These are phyloP conservation scores for Dendropsophus ebraccatus DNA, from an alignment of 2,113 vertebrate genomes.

Conservation along the genomic window DNA sequence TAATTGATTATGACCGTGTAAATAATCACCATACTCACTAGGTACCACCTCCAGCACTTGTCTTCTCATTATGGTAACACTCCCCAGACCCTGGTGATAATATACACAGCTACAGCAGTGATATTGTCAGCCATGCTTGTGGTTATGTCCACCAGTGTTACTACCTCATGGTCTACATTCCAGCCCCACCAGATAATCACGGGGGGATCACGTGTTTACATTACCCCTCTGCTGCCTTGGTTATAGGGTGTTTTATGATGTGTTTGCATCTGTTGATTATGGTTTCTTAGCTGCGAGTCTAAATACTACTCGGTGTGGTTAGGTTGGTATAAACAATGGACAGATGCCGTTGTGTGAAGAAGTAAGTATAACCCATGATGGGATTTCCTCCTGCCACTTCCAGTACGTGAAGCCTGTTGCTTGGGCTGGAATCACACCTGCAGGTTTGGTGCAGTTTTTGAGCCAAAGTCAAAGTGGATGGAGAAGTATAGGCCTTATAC, in stretches of 20 bases:
- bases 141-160: not conserved
- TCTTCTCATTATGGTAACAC: too few relatives aligned
- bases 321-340: not conserved
- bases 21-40: too few relatives aligned
- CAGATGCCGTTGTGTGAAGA: not conserved
- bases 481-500: too few relatives aligned
- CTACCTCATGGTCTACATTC: conserved; percentile 4
- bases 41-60: too few relatives aligned
- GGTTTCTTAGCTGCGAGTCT: not conserved
- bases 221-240: not conserved
- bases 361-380: not conserved
- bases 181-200: not conserved
- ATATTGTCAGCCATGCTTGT: conserved; percentile 4
- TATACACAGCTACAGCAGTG: conserved; percentile 1
- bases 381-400: not conserved
- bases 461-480: too few relatives aligned
- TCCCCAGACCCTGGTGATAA: not conserved
- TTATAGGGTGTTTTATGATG: not conserved
- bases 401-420: not conserved
- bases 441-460: too few relatives aligned
- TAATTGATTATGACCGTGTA: too few relatives aligned
- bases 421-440: too few relatives aligned
- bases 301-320: not conserved
- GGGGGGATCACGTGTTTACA: conserved; percentile 1
- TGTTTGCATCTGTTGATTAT: conserved; percentile 10